These are phyloP conservation scores for Trachemys scripta DNA, from an alignment of 2,113 vertebrate species.

Conservation along the genomic window DNA sequence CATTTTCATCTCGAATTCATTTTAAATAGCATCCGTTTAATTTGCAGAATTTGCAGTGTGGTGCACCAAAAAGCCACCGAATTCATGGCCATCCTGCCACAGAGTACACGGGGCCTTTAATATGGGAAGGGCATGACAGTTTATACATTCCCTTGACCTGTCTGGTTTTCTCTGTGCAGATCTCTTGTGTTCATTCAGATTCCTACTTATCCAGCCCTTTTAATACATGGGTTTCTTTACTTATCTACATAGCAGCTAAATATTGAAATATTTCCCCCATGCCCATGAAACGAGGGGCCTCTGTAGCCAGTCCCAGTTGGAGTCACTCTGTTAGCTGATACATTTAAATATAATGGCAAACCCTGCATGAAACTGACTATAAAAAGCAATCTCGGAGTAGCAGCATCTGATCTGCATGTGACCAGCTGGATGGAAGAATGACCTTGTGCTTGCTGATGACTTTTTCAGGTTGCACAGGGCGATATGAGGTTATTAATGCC, in stretches of 20 bases:
- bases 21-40: background rate
- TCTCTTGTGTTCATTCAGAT: background rate
- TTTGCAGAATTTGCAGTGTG: background rate
- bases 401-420: background rate
- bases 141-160: background rate
- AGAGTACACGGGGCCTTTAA: background rate
- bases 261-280: background rate
- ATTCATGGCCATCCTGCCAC: rapidly evolving
- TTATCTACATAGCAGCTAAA: background rate
- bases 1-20: background rate
- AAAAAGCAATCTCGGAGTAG: constrained; percentile 57
- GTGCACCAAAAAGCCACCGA: rapidly evolving
- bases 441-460: constrained; percentile 34
- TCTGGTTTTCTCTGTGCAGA: rapidly evolving
- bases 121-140: rapidly evolving
- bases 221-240: rapidly evolving
- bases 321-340: background rate
- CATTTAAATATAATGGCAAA: background rate
- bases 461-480: constrained; percentile 29
- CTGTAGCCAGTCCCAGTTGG: background rate
- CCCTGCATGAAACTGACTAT: background rate
- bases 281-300: background rate
- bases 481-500: background rate
- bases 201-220: rapidly evolving
- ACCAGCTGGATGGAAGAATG: constrained; percentile 30